Evolutionary conservation across 2,888 invertebrate species (phyloP).

Genomic region (Alsophila aescularia): DNA sequence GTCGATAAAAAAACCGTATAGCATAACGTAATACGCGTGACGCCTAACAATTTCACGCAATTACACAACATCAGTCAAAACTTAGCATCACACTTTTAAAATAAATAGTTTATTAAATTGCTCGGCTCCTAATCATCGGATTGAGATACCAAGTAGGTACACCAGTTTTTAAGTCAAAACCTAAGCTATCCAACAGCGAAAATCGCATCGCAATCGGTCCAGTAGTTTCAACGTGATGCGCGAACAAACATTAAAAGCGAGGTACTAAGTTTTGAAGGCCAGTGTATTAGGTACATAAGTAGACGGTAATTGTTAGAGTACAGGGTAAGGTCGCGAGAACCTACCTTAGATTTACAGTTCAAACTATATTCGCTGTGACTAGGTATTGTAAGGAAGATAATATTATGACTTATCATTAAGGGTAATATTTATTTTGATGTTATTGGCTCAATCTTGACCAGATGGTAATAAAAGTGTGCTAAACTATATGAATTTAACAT

Average conservation of each 20-base stretch:
- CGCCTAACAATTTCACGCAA: slow-evolving; percentile 26
- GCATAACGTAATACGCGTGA: slow-evolving; percentile 25
- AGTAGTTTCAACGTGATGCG: too few relatives aligned
- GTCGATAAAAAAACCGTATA: slow-evolving; percentile 11
- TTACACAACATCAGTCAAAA: too few relatives aligned
- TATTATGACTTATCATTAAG: slow-evolving; percentile 31
- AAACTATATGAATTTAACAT: slow-evolving; percentile 8
- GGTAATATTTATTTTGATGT: slow-evolving; percentile 31
- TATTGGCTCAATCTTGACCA: slow-evolving; percentile 31
- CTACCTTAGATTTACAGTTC: slow-evolving; percentile 30
- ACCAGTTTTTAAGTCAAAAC: too few relatives aligned
- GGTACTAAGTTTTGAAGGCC: too few relatives aligned
- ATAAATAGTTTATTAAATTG: too few relatives aligned
- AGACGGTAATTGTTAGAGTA: slow-evolving; percentile 29
- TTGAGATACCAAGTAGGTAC: too few relatives aligned
- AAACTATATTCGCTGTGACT: slow-evolving; percentile 50
- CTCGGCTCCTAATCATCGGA: too few relatives aligned
- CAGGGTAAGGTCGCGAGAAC: slow-evolving; percentile 43
- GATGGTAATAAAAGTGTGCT: slow-evolving; percentile 14
- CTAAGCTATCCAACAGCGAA: too few relatives aligned
- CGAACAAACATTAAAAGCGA: too few relatives aligned
- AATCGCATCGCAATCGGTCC: too few relatives aligned
- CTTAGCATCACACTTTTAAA: too few relatives aligned
- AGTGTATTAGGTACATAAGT: too few relatives aligned
- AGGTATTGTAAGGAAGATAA: slow-evolving; percentile 30